A percentile compares a stretch with the other conserved stretches of the same genome.
phyloP scores from a whole-genome alignment of 2,797 vertebrate species.

The Lagodon rhomboides region DNA sequence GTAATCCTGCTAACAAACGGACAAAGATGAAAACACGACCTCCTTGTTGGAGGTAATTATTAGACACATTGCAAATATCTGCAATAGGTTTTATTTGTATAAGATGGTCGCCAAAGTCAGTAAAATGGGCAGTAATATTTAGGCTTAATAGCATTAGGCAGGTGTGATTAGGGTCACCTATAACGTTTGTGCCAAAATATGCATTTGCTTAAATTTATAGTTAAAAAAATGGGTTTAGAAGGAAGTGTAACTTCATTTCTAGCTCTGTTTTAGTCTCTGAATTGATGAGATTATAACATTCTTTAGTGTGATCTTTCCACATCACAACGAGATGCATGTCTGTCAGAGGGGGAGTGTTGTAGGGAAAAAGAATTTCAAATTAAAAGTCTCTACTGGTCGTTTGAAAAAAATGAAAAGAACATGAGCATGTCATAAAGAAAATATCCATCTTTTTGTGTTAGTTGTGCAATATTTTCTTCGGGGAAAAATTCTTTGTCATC shows the following conservation, averaged over 20 bases:
- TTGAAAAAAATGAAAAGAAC: constrained; percentile 46
- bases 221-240: constrained; percentile 24
- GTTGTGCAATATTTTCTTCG: constrained; percentile 86
- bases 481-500: constrained; percentile 55
- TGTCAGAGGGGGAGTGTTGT: constrained; percentile 41
- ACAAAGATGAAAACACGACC: too few relatives aligned
- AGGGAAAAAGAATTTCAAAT: constrained; percentile 24
- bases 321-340: constrained; percentile 60
- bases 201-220: constrained; percentile 40
- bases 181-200: constrained; percentile 78
- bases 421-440: constrained; percentile 72
- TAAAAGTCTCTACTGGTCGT: constrained; percentile 18
- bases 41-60: constrained; percentile 10
- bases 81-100: constrained; percentile 16
- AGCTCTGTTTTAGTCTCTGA: constrained; percentile 53
- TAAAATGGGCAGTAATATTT: constrained; percentile 11
- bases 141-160: constrained; percentile 31
- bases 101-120: constrained; percentile 13
- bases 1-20: too few relatives aligned
- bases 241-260: constrained; percentile 37
- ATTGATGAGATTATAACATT: constrained; percentile 58
- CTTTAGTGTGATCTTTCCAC: constrained; percentile 50
- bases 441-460: constrained; percentile 74
- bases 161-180: constrained; percentile 33
- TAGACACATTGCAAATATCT: constrained; percentile 39